Percentiles rank a stretch among this genome's conserved stretches.
Conservation (phyloP, 2,888 invertebrate genomes). For the Hirtodrosophila confusa region DNA sequence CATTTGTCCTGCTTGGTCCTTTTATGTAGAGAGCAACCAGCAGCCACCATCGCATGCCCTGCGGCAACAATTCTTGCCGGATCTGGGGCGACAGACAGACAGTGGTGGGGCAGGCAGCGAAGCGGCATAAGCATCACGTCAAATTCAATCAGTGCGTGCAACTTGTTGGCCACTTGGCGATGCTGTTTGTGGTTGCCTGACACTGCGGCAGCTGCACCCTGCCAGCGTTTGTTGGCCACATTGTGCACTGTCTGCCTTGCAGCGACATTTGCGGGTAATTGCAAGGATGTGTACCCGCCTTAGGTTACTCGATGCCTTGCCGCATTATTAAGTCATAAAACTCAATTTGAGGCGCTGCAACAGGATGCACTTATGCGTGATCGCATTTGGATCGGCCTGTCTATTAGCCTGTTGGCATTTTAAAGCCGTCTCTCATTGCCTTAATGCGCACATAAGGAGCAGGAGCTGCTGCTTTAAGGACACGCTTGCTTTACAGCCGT, state of each 20-base stretch:
- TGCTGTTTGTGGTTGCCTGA: conserved; percentile 64
- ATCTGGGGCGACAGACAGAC: neutral
- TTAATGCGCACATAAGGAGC: conserved; percentile 2
- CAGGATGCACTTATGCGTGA: conserved; percentile 62
- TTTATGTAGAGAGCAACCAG: conserved; percentile 26
- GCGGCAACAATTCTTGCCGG: conserved; percentile 8
- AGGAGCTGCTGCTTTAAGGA: conserved; percentile 14
- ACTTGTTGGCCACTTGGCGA: conserved; percentile 64
- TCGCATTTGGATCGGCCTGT: conserved; percentile 43
- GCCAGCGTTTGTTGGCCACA: conserved; percentile 10
- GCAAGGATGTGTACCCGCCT: conserved; percentile 9
- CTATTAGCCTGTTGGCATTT: conserved; percentile 45
- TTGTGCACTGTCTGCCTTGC: conserved; percentile 19
- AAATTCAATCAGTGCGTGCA: conserved; percentile 73
- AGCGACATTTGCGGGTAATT: conserved; percentile 37
- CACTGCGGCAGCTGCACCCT: conserved; percentile 10
- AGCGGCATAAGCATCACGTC: conserved; percentile 46
- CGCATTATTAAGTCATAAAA: conserved; percentile 72
- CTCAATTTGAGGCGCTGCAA: conserved; percentile 65
- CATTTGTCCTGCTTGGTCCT: neutral
- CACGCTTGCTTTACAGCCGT: conserved; percentile 20
- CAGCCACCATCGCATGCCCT: neutral
- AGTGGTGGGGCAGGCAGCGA: conserved; percentile 8
- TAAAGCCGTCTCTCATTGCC: conserved; percentile 38
- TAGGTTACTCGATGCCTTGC: neutral